Evolutionary conservation across 1,140 invertebrate species (phyloP).

Genomic region (Eueides isabella): DNA sequence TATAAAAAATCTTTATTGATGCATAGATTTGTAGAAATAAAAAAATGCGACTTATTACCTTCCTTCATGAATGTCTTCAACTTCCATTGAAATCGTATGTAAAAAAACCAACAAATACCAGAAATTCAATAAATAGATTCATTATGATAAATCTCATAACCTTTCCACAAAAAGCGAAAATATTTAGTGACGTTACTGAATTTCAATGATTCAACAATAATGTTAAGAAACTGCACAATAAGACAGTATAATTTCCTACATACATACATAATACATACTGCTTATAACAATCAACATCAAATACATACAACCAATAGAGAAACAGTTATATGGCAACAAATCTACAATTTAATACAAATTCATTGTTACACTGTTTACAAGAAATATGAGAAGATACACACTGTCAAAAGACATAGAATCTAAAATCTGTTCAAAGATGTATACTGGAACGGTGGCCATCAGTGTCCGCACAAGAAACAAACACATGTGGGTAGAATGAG

Average conservation of each 20-base stretch:
- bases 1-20: background rate
- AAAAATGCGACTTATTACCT: background rate
- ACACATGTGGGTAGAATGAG: conserved; percentile 1
- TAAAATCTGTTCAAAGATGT: conserved; percentile 58
- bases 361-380: conserved; percentile 31
- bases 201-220: background rate
- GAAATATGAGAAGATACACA: conserved; percentile 54
- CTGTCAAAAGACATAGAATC: conserved; percentile 68
- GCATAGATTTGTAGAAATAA: background rate
- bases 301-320: conserved; percentile 51
- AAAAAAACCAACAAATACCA: background rate
- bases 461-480: conserved; percentile 27
- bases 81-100: background rate
- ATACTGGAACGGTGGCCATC: conserved; percentile 50
- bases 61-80: background rate
- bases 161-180: background rate
- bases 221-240: background rate
- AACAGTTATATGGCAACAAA: conserved; percentile 36
- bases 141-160: background rate
- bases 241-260: background rate
- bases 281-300: conserved; percentile 27
- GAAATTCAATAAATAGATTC: background rate
- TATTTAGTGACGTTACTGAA: conserved; percentile 1
- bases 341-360: conserved; percentile 28
- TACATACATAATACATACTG: conserved; percentile 13